Percentiles rank a stretch among this genome's conserved stretches.
Evolutionary conservation across 2,888 invertebrate genomes (phyloP).

Genomic region (Linnaemya tessellans): DNA sequence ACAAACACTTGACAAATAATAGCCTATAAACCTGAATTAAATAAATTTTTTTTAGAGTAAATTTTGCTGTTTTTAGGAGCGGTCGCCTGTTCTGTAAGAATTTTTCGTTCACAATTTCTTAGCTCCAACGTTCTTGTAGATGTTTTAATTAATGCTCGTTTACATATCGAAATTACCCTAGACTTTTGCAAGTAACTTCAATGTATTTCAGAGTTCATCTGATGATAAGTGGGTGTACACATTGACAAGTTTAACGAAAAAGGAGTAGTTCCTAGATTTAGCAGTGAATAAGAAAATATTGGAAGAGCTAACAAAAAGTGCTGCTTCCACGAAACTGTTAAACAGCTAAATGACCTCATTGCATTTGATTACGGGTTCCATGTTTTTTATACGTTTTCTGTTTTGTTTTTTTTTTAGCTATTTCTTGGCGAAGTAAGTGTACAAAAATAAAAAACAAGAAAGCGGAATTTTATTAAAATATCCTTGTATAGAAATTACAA

Average conservation of each 20-base stretch:
- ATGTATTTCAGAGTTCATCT: conserved; percentile 4
- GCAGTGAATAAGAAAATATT: conserved; percentile 4
- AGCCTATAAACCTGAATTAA: too few relatives aligned
- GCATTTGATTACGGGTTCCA: conserved; percentile 66
- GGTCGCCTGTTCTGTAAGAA: too few relatives aligned
- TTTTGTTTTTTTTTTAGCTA: conserved; percentile 16
- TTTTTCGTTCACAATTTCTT: too few relatives aligned
- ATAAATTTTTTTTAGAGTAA: too few relatives aligned
- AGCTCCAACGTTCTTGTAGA: too few relatives aligned
- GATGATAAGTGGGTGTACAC: conserved; percentile 2
- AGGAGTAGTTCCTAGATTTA: neutral
- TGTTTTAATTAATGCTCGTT: too few relatives aligned
- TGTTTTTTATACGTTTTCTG: conserved; percentile 11
- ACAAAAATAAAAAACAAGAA: conserved; percentile 1
- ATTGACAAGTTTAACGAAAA: neutral
- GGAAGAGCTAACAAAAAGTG: neutral
- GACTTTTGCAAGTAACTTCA: neutral
- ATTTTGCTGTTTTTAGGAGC: too few relatives aligned
- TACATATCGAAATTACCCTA: too few relatives aligned
- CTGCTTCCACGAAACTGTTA: conserved; percentile 55
- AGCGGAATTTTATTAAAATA: neutral
- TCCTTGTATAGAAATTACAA: conserved; percentile 54
- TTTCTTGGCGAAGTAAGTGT: conserved; percentile 1
- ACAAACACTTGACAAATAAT: too few relatives aligned
- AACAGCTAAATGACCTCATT: conserved; percentile 70